Evolutionary conservation across 2,888 invertebrate genomes (phyloP).

Genomic region (Cephus sareptanus): DNA sequence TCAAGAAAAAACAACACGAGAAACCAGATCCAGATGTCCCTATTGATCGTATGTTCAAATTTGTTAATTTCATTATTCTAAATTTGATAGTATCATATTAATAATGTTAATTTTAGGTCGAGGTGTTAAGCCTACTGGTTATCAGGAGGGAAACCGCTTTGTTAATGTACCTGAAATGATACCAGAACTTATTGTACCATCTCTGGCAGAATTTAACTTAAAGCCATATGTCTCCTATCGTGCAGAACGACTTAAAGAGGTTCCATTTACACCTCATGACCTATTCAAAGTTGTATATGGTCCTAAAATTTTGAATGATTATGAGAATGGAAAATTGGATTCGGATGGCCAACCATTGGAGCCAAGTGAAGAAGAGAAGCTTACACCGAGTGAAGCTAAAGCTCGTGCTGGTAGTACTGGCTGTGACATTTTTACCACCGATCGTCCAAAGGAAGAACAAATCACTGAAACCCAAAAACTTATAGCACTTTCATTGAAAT

Average conservation of each 20-base stretch:
- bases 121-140: conserved; percentile 78
- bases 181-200: conserved; percentile 93
- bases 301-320: conserved; percentile 82
- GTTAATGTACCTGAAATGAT: conserved; percentile 85
- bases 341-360: conserved; percentile 76
- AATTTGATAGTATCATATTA: conserved; percentile 2
- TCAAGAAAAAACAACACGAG: conserved; percentile 71
- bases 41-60: conserved; percentile 71
- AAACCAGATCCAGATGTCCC: conserved; percentile 75
- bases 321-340: conserved; percentile 76
- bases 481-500: background rate
- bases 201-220: conserved; percentile 83
- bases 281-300: conserved; percentile 86
- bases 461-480: background rate
- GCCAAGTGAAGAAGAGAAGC: conserved; percentile 78
- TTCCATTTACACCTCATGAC: conserved; percentile 85
- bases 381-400: conserved; percentile 79
- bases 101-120: conserved; percentile 67
- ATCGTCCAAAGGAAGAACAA: background rate
- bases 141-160: conserved; percentile 69
- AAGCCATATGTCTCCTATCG: conserved; percentile 96
- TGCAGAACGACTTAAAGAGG: conserved; percentile 75
- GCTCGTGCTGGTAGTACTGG: conserved; percentile 79
- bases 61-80: conserved; percentile 9
- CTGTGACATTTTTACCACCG: conserved; percentile 76